These are phyloP conservation scores for Eugnorisma glareosa DNA, from an alignment of 2,888 invertebrate species.

Conservation along the genomic window DNA sequence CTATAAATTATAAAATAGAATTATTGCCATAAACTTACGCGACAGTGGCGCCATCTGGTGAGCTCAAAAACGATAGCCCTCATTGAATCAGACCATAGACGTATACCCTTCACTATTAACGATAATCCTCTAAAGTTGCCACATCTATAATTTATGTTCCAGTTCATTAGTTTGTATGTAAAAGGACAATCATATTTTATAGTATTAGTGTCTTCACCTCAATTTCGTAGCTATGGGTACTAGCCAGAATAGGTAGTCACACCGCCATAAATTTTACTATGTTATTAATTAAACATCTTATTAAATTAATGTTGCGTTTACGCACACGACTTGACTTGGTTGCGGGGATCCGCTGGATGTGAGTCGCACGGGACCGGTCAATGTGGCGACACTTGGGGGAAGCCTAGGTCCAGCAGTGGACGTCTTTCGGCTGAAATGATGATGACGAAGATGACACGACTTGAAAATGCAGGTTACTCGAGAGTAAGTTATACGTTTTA, in stretches of 20 bases:
- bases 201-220: slow-evolving; percentile 43
- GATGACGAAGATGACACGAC: too few relatives aligned
- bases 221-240: slow-evolving; percentile 7
- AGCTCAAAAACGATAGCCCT: too few relatives aligned
- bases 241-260: not conserved
- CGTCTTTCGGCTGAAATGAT: too few relatives aligned
- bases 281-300: slow-evolving; percentile 35
- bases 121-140: slow-evolving; percentile 39
- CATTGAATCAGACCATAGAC: slow-evolving; percentile 27
- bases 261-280: slow-evolving; percentile 21
- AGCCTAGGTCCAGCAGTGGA: too few relatives aligned
- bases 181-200: slow-evolving; percentile 55
- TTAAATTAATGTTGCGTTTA: slow-evolving; percentile 21
- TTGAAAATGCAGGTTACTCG: not conserved
- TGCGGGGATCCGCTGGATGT: too few relatives aligned
- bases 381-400: too few relatives aligned
- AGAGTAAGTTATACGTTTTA: not conserved
- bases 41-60: too few relatives aligned
- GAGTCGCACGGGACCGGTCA: too few relatives aligned
- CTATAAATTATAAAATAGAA: too few relatives aligned
- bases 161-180: slow-evolving; percentile 49
- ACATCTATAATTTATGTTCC: slow-evolving; percentile 46
- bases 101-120: slow-evolving; percentile 37
- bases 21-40: too few relatives aligned
- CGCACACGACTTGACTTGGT: not conserved